phyloP scores from a whole-genome alignment of 1,140 invertebrate species.

The Drosophila sechellia region DNA sequence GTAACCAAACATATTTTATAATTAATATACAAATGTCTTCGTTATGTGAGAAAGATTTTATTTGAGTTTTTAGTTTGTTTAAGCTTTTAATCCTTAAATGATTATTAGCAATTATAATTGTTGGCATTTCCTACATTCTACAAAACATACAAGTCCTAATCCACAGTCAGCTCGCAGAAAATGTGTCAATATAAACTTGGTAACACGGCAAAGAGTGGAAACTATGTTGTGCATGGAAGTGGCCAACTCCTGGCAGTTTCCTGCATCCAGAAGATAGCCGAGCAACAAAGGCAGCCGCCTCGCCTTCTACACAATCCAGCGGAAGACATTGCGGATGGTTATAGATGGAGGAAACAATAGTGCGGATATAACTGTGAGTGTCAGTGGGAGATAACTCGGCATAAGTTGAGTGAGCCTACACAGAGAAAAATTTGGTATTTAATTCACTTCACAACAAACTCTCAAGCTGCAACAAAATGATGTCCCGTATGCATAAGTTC shows the following conservation, averaged over 20 bases:
- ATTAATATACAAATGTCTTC: too few relatives aligned
- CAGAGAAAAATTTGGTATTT: background rate
- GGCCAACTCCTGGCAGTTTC: background rate
- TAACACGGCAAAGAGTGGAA: background rate
- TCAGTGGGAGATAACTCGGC: slow-evolving; percentile 16
- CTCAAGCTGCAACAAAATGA: too few relatives aligned
- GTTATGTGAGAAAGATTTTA: too few relatives aligned
- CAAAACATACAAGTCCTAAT: too few relatives aligned
- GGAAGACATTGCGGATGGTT: slow-evolving; percentile 11
- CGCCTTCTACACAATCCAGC: slow-evolving; percentile 6
- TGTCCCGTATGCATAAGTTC: too few relatives aligned
- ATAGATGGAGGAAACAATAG: slow-evolving; percentile 31
- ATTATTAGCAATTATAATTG: too few relatives aligned
- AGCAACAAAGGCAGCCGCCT: slow-evolving; percentile 10
- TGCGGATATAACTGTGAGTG: slow-evolving; percentile 31
- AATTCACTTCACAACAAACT: background rate
- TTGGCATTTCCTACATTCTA: too few relatives aligned
- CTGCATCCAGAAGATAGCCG: slow-evolving; percentile 27
- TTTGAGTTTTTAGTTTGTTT: too few relatives aligned
- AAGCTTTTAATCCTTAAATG: too few relatives aligned
- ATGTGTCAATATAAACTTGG: background rate
- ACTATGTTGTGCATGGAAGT: background rate
- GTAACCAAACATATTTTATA: too few relatives aligned
- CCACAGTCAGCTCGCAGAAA: background rate
- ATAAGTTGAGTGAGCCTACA: slow-evolving; percentile 14